Conservation (phyloP, 2,113 vertebrate genomes). For the Oceanites oceanicus region DNA sequence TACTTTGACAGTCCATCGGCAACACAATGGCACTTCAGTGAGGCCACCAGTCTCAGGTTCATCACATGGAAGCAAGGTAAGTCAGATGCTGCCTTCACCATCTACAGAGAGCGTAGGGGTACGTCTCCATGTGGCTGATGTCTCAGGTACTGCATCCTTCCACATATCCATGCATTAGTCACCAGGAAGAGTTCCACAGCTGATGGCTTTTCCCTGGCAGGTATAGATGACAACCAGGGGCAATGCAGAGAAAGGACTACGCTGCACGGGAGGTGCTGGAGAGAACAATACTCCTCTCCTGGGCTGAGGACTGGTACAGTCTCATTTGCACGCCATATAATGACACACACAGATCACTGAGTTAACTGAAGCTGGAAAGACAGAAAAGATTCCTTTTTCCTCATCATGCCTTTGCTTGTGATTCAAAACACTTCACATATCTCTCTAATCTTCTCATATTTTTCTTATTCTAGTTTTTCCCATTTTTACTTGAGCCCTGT, state of each 20-base stretch:
- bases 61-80: background rate
- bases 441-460: background rate
- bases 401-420: background rate
- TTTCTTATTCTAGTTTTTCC: background rate
- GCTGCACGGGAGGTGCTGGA: background rate
- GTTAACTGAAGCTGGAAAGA: background rate
- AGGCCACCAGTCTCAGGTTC: background rate
- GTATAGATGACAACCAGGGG: background rate
- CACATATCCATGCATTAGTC: background rate
- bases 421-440: background rate
- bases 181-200: background rate
- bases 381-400: background rate
- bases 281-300: background rate
- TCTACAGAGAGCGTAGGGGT: background rate
- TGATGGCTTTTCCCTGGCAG: background rate
- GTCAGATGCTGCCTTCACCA: background rate
- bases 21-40: background rate
- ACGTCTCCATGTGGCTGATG: background rate
- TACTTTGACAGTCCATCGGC: background rate
- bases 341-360: background rate
- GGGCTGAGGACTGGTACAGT: background rate
- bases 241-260: background rate
- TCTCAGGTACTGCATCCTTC: background rate
- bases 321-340: background rate
- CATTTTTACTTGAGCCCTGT: background rate